These are phyloP conservation scores for Syngnathus rostellatus DNA, from an alignment of 2,797 vertebrate species.

Conservation along the genomic window DNA sequence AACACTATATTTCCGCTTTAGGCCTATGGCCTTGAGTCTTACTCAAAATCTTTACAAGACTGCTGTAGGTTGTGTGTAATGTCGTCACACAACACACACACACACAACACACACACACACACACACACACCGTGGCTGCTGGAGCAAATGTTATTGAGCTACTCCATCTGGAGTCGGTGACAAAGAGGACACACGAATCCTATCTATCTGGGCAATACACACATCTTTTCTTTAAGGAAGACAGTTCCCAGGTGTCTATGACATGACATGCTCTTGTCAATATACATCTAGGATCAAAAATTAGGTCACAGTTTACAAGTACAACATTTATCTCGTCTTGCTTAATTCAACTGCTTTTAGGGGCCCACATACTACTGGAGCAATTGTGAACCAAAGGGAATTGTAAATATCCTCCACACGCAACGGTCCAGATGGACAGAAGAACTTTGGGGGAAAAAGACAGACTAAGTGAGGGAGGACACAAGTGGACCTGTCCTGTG, in stretches of 20 bases:
- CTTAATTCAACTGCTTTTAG: neutral
- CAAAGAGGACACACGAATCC: slow-evolving; percentile 29
- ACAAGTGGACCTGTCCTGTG: too few species aligned
- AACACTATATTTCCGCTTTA: slow-evolving; percentile 22
- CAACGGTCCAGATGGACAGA: too few species aligned
- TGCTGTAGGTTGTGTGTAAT: slow-evolving; percentile 15
- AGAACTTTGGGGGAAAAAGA: too few species aligned
- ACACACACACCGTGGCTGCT: slow-evolving; percentile 14
- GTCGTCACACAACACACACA: slow-evolving; percentile 24
- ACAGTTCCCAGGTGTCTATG: neutral
- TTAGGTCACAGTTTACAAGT: neutral
- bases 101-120: slow-evolving; percentile 11
- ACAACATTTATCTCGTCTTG: neutral
- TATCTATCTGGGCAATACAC: neutral
- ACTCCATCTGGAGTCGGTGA: slow-evolving; percentile 31
- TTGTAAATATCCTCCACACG: too few species aligned
- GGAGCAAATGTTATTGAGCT: slow-evolving; percentile 30
- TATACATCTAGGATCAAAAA: neutral
- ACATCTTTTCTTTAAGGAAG: neutral
- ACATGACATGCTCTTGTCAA: neutral
- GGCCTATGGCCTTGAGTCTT: slow-evolving; percentile 13
- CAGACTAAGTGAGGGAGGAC: too few species aligned
- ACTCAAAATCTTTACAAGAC: slow-evolving; percentile 18
- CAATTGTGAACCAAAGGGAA: too few species aligned
- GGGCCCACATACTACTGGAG: neutral